Base-by-base conservation (phyloP, 2,113 vertebrate species). In the Zosterops japonicus region DNA sequence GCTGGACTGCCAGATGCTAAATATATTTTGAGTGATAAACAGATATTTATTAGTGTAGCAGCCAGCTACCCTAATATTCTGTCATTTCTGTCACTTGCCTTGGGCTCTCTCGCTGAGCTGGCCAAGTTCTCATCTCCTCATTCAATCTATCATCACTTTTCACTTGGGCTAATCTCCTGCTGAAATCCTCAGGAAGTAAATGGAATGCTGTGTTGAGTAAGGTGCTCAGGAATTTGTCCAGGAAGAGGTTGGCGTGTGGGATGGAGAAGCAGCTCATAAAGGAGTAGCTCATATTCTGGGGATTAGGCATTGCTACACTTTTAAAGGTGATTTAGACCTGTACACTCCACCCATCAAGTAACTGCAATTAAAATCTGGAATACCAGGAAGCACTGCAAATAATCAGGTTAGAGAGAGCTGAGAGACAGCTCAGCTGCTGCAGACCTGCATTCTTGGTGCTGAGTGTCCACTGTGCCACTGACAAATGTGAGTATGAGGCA, bases 301-400 rank as follows among this genome's bases (percentile, higher is more conserved):
- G 69, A 95, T 91, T 94, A 91, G 59, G 59, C 19, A 14, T 87
- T 94, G 78, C 79, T 88, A 50, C 83, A 74, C 77, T 47, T 19
- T 0, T 31, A 31, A 59, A 91, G 53, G 49, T 76, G 67, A 67
- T 83, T 72, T 87, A 95, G n/a, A 60, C 21, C 57, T 56, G 50
- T 83, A 72, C 49, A 44, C 89, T 86, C 94, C 93, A 69, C 92
- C 75, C 60, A 2, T 57, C 65, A 42, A 44, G 56, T 59, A 87
- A 70, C n/a, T 87, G 83, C 82, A 87, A 49, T 88, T 91, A 85
- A 75, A 88, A 80, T 53, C 81, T 84, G 83, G 14, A 47, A 52
- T n/a, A 91, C 41, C 74, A 80, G 92, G 87, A 91, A 92, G 46
- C 74, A 16, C 47, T 60, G 65, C 46, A 55, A 92, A 60, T 11